These are phyloP conservation scores for Hemithea aestivaria DNA, from an alignment of 2,888 invertebrate species.

Conservation along the genomic window DNA sequence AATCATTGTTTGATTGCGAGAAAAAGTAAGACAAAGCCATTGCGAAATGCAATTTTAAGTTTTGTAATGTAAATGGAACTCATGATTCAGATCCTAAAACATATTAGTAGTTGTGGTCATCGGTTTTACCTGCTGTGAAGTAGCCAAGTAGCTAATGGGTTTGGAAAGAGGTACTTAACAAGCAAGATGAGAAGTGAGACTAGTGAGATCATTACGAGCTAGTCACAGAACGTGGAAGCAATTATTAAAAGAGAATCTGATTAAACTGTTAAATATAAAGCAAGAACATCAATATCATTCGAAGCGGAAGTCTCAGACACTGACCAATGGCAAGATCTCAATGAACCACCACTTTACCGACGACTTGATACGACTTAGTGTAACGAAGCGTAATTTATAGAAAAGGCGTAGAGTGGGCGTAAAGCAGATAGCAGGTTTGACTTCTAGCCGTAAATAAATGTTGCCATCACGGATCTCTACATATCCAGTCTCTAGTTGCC, in stretches of 20 bases:
- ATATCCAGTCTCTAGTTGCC: conserved; percentile 1
- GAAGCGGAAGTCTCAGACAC: background rate
- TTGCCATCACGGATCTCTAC: conserved; percentile 1
- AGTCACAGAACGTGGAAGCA: too few species aligned
- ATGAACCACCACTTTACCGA: conserved; percentile 60
- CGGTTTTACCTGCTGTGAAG: too few species aligned
- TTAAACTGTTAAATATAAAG: too few species aligned
- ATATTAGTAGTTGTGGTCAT: too few species aligned
- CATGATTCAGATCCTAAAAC: too few species aligned
- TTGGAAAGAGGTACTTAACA: too few species aligned
- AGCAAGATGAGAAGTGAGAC: too few species aligned
- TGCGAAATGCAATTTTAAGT: conserved; percentile 8
- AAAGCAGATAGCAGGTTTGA: conserved; percentile 9
- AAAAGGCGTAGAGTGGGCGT: conserved; percentile 30
- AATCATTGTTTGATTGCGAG: conserved; percentile 4
- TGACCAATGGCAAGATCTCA: conserved; percentile 10
- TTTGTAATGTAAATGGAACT: too few species aligned
- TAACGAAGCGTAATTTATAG: conserved; percentile 71
- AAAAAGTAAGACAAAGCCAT: conserved; percentile 15
- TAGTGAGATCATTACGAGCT: too few species aligned
- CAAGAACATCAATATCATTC: too few species aligned
- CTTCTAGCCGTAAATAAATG: conserved; percentile 18
- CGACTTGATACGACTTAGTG: conserved; percentile 54
- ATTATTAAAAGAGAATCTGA: too few species aligned
- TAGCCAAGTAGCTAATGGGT: too few species aligned